phyloP scores from a whole-genome alignment of 2,113 vertebrate species.

The Rhineura floridana region DNA sequence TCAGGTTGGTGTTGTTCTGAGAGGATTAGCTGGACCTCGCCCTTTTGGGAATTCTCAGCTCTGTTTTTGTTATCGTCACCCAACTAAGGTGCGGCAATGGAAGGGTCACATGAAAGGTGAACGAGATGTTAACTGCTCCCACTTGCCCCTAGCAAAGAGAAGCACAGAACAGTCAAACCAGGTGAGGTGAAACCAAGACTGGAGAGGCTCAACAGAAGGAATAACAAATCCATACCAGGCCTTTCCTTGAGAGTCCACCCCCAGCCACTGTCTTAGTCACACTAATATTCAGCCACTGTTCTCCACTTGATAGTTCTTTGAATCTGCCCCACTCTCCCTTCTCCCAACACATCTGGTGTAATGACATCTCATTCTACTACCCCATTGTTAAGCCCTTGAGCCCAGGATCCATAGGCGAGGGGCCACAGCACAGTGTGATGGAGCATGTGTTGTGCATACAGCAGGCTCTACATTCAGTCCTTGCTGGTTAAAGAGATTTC shows the following conservation, averaged over 20 bases:
- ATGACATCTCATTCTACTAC: background rate
- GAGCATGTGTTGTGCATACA: background rate
- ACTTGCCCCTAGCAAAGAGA: slow-evolving; percentile 63
- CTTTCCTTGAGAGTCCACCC: background rate
- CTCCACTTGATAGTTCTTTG: background rate
- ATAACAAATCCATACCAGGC: slow-evolving; percentile 36
- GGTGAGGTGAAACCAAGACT: slow-evolving; percentile 63
- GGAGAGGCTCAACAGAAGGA: slow-evolving; percentile 41
- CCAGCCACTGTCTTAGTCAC: background rate
- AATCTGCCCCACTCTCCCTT: background rate
- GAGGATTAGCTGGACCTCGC: slow-evolving; percentile 75
- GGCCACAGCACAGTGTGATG: background rate
- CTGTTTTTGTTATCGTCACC: slow-evolving; percentile 78
- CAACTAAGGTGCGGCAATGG: slow-evolving; percentile 73
- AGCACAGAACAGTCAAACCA: slow-evolving; percentile 59
- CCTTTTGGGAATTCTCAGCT: slow-evolving; percentile 80
- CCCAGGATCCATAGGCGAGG: background rate
- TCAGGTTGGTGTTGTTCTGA: slow-evolving; percentile 74
- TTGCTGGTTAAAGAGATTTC: too few species aligned
- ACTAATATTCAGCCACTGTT: background rate
- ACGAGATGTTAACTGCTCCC: slow-evolving; percentile 48
- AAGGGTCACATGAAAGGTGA: slow-evolving; percentile 76
- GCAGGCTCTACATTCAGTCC: too few species aligned
- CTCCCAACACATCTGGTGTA: too few species aligned
- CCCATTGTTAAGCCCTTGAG: background rate